Base-by-base conservation (phyloP, 2,888 invertebrate genomes). In the Dolichomitus sp. region DNA sequence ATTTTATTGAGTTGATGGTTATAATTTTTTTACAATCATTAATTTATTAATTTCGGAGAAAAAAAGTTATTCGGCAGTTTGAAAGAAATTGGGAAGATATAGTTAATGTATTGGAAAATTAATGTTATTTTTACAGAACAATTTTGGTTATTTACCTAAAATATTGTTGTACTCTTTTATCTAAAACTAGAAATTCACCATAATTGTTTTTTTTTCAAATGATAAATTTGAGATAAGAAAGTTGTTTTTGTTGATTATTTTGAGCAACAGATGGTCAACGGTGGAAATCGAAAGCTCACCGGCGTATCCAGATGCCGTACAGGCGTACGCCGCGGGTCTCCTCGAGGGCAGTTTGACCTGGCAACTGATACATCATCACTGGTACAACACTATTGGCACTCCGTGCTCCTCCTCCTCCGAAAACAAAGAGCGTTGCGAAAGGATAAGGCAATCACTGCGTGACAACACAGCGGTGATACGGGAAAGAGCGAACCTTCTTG, bases 321-420 rank as follows among this genome's bases (percentile, higher is more conserved):
- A 98, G 94, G 98, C 98, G 0, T 98, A 96, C 92, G 97, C 97
- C 1, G 98, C 98, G 1, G 98, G 98, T 5, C 95, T 97, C 54
- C 95, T 97, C 0, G 98, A 98, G 93, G 98, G 98, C 0, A 96
- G 96, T 27, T 93, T 98, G 4, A 97, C 98, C 11, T 97, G 97
- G 96, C 96, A 96, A 83, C 94, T 97, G 77, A 97, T 98, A 86
- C 96, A 96, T 92, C 96, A 96, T 89, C 97, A 97, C 90, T 97
- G 97, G 95, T 94, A 95, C 89, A 98, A 98, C 91, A 96, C 96
- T 30, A 94, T 95, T 9, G 93, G 93, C 72, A 94, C 89, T 17
- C 88, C 89, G 12, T 94, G 94, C 84, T 68, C 83, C 6, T 19
- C 83, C 6, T 19, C 57, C 30, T 88, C 88, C 4, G 87, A 87